Percentiles rank a stretch among this genome's conserved stretches.
Evolutionary conservation across 2,888 invertebrate species (phyloP).

Genomic region (Pedicia rivosa): DNA sequence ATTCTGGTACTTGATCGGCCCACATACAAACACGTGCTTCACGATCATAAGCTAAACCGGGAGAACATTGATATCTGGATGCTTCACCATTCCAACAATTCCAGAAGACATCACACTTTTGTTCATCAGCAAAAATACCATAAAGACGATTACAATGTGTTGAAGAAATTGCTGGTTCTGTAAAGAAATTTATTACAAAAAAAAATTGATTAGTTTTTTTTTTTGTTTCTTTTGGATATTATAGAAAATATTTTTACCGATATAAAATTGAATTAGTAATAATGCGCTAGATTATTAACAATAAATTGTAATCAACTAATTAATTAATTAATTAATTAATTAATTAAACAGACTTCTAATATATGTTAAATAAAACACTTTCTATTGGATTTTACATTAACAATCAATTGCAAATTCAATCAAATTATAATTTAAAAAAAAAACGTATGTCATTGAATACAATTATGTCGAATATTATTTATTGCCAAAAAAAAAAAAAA

Average conservation of each 20-base stretch:
- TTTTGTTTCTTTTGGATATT: no score
- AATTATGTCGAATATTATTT: no score
- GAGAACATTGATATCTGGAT: constrained; percentile 86
- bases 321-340: not conserved
- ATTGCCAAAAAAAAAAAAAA: no score
- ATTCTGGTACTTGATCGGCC: constrained; percentile 90
- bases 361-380: no score
- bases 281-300: not conserved
- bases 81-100: constrained; percentile 95
- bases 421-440: no score
- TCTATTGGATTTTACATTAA: no score
- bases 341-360: no score
- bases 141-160: constrained; percentile 75
- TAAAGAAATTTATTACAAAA: constrained; percentile 10
- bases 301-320: not conserved
- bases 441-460: no score
- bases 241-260: constrained; percentile 2
- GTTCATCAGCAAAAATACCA: constrained; percentile 81
- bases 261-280: constrained; percentile 1
- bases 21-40: constrained; percentile 91
- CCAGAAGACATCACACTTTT: constrained; percentile 88
- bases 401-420: no score
- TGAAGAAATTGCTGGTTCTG: constrained; percentile 71
- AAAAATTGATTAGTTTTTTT: constrained; percentile 6
- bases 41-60: constrained; percentile 85